Evolutionary conservation across 2,888 invertebrate species (phyloP).

Genomic region (Cenopis cana): DNA sequence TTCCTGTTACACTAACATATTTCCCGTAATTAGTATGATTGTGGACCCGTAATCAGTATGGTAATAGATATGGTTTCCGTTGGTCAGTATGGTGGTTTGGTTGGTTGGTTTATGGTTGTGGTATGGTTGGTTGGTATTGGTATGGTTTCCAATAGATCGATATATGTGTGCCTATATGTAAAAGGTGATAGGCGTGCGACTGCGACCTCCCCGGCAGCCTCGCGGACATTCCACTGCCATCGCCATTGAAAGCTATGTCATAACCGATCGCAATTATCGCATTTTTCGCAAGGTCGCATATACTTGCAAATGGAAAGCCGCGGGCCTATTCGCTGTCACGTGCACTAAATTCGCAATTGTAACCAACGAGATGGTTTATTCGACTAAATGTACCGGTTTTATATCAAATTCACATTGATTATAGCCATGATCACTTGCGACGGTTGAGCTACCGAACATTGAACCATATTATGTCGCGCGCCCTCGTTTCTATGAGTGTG

Average conservation of each 20-base stretch:
- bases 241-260: constrained; percentile 29
- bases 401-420: not conserved
- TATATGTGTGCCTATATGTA: not conserved
- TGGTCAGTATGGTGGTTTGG: no score
- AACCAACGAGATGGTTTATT: not conserved
- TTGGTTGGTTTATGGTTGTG: no score
- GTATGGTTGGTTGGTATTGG: no score
- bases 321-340: not conserved
- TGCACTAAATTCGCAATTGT: not conserved
- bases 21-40: no score
- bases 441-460: no score
- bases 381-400: not conserved
- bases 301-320: constrained; percentile 5
- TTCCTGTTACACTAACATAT: no score
- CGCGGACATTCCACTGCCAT: constrained; percentile 29
- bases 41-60: no score
- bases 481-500: no score
- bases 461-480: not conserved
- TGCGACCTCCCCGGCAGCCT: constrained; percentile 30
- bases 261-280: constrained; percentile 41
- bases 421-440: no score
- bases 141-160: no score
- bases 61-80: no score
- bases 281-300: constrained; percentile 37
- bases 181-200: constrained; percentile 20